Evolutionary conservation across 1,140 invertebrate genomes (phyloP).

Genomic region (Orchestia grillus): DNA sequence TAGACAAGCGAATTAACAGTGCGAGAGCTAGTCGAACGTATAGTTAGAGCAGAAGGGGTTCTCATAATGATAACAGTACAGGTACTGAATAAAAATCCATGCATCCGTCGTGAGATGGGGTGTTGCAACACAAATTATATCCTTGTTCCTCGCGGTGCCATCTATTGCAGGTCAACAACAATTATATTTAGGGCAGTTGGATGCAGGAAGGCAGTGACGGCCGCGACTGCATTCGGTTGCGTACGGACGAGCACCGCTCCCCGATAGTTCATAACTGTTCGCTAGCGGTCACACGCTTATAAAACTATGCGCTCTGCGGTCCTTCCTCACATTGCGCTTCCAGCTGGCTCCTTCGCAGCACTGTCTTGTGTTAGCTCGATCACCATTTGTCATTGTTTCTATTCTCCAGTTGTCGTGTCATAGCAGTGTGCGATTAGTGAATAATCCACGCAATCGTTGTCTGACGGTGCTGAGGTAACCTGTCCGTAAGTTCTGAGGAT

Average conservation of each 20-base stretch:
- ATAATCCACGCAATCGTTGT: not conserved
- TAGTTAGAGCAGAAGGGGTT: not conserved
- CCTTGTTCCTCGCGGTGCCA: not conserved
- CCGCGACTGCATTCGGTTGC: not conserved
- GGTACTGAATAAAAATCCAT: not conserved
- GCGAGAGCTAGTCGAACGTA: not conserved
- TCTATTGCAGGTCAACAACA: not conserved
- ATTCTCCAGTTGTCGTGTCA: not conserved
- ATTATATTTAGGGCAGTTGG: not conserved
- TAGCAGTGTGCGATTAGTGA: not conserved
- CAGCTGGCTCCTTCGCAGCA: slow-evolving; percentile 35
- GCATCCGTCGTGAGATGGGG: not conserved
- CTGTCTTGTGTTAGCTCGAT: not conserved
- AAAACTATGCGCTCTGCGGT: slow-evolving; percentile 29
- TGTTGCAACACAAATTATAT: not conserved
- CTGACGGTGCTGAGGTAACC: not conserved
- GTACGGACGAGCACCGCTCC: not conserved
- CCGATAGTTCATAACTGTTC: slow-evolving; percentile 47
- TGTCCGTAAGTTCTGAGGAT: slow-evolving; percentile 15
- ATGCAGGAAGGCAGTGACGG: not conserved
- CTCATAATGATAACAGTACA: not conserved
- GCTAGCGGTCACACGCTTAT: slow-evolving; percentile 51
- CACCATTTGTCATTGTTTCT: not conserved
- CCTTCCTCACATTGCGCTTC: slow-evolving; percentile 41
- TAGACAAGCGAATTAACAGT: not conserved